Evolutionary conservation across 1,140 invertebrate genomes (phyloP).

Genomic region (Homarus americanus): DNA sequence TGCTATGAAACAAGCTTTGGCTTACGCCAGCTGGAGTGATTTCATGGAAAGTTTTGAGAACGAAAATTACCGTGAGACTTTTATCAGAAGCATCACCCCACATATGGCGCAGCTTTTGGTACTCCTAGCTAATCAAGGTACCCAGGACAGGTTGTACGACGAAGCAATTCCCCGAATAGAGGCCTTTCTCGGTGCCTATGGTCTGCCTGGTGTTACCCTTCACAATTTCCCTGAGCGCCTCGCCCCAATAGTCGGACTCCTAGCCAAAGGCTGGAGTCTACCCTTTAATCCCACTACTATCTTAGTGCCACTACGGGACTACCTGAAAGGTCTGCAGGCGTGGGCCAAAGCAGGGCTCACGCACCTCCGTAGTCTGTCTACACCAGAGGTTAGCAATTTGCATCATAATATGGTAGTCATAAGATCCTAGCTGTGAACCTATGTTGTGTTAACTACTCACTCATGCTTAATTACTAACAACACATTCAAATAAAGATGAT

Average conservation of each 20-base stretch:
- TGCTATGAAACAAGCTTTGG: not conserved
- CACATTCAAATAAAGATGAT: too few relatives aligned
- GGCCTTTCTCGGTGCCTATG: constrained; percentile 15
- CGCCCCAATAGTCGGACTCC: constrained; percentile 19
- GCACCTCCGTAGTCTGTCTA: not conserved
- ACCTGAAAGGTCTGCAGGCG: not conserved
- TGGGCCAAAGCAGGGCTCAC: constrained; percentile 11
- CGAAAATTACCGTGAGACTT: constrained; percentile 12
- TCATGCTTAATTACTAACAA: too few relatives aligned
- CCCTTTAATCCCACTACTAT: constrained; percentile 38
- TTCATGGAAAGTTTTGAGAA: constrained; percentile 28
- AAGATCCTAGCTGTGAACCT: too few relatives aligned
- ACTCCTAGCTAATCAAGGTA: not conserved
- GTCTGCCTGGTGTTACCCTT: constrained; percentile 43
- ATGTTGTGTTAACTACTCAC: too few relatives aligned
- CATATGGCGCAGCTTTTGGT: not conserved
- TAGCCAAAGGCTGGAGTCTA: constrained; percentile 34
- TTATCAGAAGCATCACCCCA: not conserved
- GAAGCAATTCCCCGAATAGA: not conserved
- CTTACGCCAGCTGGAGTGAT: not conserved
- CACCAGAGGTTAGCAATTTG: constrained; percentile 7
- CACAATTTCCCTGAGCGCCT: constrained; percentile 58
- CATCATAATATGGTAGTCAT: too few relatives aligned
- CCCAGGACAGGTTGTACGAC: constrained; percentile 26
- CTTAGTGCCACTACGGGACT: constrained; percentile 41